These are phyloP conservation scores for Rosalia funebris DNA, from an alignment of 2,888 invertebrate species.

Conservation along the genomic window DNA sequence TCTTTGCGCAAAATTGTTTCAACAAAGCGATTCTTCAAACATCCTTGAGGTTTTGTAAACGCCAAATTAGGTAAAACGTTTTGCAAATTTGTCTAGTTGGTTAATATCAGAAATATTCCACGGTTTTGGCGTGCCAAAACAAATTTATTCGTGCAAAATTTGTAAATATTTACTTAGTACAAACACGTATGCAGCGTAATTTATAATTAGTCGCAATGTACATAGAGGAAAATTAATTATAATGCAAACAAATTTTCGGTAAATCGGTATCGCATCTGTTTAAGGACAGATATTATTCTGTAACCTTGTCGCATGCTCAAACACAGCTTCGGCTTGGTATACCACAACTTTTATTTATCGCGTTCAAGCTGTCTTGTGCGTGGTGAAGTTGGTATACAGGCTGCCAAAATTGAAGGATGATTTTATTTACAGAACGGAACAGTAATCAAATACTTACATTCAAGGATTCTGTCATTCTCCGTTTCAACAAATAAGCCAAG, in stretches of 20 bases:
- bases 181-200: constrained; percentile 16
- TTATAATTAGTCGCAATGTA: constrained; percentile 14
- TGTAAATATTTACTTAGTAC: constrained; percentile 25
- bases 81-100: constrained; percentile 20
- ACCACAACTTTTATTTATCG: not conserved
- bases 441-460: no score
- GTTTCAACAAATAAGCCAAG: no score
- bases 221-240: constrained; percentile 22
- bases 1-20: no score
- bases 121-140: constrained; percentile 24
- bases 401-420: no score
- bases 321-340: not conserved
- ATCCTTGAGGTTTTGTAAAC: constrained; percentile 21
- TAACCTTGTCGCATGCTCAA: constrained; percentile 4
- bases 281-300: not conserved
- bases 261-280: constrained; percentile 12
- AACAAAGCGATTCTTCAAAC: constrained; percentile 2
- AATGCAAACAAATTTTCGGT: constrained; percentile 17
- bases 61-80: constrained; percentile 11
- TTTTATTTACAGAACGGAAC: no score
- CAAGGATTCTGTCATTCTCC: no score
- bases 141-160: constrained; percentile 23
- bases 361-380: no score
- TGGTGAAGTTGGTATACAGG: no score
- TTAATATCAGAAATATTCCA: constrained; percentile 21